Evolutionary conservation across 2,113 vertebrate genomes (phyloP).

Genomic region (Sylvicapra grimmia): DNA sequence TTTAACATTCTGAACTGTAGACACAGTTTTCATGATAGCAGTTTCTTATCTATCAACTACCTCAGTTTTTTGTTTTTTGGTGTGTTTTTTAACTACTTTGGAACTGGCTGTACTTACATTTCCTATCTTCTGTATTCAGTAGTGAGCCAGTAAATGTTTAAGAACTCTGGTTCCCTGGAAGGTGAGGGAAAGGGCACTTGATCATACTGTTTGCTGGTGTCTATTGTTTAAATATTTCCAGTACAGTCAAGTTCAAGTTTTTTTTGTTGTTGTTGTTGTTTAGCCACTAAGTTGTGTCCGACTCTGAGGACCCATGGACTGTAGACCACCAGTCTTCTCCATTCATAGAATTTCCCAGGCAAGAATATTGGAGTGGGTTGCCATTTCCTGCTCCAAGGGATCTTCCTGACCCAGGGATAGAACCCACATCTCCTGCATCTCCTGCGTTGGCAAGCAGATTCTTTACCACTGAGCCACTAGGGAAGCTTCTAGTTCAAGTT

Average conservation of each 20-base stretch:
- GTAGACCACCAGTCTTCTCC: not conserved
- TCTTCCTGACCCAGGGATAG: not conserved
- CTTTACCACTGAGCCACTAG: not conserved
- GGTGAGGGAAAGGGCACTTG: accelerated
- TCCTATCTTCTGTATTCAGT: not conserved
- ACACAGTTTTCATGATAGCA: not conserved
- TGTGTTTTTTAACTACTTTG: not conserved
- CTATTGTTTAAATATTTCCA: not conserved
- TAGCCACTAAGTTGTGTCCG: not conserved
- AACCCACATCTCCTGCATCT: not conserved
- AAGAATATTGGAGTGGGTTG: not conserved
- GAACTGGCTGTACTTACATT: not conserved
- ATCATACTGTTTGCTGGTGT: not conserved
- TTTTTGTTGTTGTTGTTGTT: not conserved
- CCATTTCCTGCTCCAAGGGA: not conserved
- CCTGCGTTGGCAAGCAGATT: not conserved
- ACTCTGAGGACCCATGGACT: not conserved
- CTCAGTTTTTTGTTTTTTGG: not conserved
- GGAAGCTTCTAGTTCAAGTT: not conserved
- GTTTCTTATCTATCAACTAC: not conserved
- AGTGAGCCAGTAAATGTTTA: not conserved
- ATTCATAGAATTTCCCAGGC: not conserved
- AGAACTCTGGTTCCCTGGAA: not conserved
- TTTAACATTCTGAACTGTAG: not conserved
- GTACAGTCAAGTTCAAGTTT: not conserved